phyloP scores from a whole-genome alignment of 2,888 invertebrate genomes.

The Chrysolina americana region DNA sequence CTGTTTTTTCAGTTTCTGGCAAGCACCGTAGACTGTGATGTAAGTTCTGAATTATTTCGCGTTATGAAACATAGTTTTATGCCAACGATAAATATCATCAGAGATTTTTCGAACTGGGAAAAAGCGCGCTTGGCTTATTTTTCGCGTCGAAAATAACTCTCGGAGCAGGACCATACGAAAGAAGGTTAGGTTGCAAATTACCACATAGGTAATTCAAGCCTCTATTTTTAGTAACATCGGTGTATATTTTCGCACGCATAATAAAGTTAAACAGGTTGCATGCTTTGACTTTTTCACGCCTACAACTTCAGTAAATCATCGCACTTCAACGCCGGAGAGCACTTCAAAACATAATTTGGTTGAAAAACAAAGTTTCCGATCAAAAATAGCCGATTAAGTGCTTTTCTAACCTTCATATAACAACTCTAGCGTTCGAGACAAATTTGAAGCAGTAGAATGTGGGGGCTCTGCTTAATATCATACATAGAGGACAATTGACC shows the following conservation, averaged over 20 bases:
- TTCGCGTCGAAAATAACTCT: conserved; percentile 17
- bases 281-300: conserved; percentile 32
- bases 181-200: conserved; percentile 22
- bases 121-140: conserved; percentile 5
- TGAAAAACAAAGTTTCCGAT: conserved; percentile 12
- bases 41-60: background rate
- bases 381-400: conserved; percentile 2
- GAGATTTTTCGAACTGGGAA: background rate
- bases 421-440: background rate
- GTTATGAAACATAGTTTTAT: background rate
- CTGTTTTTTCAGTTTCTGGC: background rate
- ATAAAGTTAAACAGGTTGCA: conserved; percentile 33
- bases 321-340: conserved; percentile 15
- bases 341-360: conserved; percentile 19
- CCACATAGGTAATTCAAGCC: conserved; percentile 37
- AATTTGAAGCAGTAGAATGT: background rate
- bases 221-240: conserved; percentile 37
- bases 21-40: background rate
- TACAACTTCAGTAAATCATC: conserved; percentile 30
- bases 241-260: conserved; percentile 30
- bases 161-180: conserved; percentile 1
- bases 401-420: conserved; percentile 10
- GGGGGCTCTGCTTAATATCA: background rate
- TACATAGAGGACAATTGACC: background rate
- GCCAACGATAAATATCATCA: background rate